Evolutionary conservation across 2,113 vertebrate species (phyloP).

Genomic region (Limanda limanda): DNA sequence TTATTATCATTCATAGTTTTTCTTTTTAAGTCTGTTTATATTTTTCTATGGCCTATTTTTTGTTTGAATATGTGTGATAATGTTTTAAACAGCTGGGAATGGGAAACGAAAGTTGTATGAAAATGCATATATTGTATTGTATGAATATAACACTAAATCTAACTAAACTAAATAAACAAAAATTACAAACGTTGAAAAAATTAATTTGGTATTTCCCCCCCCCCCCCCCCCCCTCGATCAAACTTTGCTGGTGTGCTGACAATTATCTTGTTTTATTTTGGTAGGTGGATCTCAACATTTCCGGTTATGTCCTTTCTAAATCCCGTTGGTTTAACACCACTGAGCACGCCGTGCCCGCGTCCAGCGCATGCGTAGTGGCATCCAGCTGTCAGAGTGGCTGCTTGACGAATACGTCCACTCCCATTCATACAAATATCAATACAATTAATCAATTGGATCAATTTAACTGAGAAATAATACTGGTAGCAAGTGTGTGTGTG

Average conservation of each 20-base stretch:
- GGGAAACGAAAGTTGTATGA: too few relatives aligned
- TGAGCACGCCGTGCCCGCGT: background rate
- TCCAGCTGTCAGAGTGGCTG: slow-evolving; percentile 57
- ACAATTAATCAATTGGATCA: background rate
- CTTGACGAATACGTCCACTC: slow-evolving; percentile 3
- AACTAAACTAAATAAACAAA: too few relatives aligned
- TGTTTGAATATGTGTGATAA: too few relatives aligned
- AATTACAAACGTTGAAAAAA: too few relatives aligned
- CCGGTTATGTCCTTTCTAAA: background rate
- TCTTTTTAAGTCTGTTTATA: too few relatives aligned
- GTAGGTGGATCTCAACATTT: background rate
- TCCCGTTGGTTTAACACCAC: background rate
- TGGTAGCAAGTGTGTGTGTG: background rate
- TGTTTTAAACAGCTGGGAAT: too few relatives aligned
- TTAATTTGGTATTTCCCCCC: too few relatives aligned
- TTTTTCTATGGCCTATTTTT: too few relatives aligned
- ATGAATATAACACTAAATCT: too few relatives aligned
- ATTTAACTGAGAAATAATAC: slow-evolving; percentile 15
- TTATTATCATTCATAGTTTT: too few relatives aligned
- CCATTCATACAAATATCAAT: slow-evolving; percentile 28
- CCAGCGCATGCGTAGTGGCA: slow-evolving; percentile 71
- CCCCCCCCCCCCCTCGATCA: too few relatives aligned
- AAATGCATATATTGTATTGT: too few relatives aligned
- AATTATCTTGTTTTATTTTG: slow-evolving; percentile 54
- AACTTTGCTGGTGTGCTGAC: background rate